phyloP scores from a whole-genome alignment of 2,797 vertebrate species.

The Mormyrops attenuatus region DNA sequence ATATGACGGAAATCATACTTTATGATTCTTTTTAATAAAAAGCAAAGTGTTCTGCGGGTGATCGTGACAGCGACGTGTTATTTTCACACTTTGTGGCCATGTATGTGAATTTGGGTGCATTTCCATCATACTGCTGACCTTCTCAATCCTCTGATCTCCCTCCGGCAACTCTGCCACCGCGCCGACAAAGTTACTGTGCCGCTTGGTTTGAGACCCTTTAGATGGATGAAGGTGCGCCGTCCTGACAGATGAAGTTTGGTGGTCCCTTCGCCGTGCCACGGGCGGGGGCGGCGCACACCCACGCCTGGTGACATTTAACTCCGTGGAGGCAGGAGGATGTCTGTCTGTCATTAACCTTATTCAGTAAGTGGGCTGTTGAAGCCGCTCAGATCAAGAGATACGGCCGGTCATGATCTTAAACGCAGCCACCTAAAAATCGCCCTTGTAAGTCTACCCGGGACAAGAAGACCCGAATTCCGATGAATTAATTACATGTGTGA shows the following conservation, averaged over 20 bases:
- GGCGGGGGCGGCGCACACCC: neutral
- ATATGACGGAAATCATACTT: neutral
- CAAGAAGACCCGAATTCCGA: neutral
- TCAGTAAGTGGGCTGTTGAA: neutral
- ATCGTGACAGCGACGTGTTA: neutral
- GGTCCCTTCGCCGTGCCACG: neutral
- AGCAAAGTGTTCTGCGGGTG: neutral
- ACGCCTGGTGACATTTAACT: constrained; percentile 23
- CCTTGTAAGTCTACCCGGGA: neutral
- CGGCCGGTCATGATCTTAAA: neutral
- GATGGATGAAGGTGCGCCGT: neutral
- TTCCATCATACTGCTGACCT: neutral
- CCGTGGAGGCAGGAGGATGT: constrained; percentile 4
- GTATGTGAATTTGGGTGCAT: neutral
- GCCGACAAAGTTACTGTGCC: neutral
- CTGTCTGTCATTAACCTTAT: constrained; percentile 6
- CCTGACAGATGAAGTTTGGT: neutral
- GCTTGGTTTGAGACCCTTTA: neutral
- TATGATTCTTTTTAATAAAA: neutral
- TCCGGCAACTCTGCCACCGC: neutral
- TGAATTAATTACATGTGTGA: neutral
- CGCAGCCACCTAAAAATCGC: neutral
- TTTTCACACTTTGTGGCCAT: neutral
- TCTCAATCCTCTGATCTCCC: neutral
- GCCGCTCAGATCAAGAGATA: neutral